phyloP scores from a whole-genome alignment of 2,888 invertebrate genomes.

The Leucoma salicis region DNA sequence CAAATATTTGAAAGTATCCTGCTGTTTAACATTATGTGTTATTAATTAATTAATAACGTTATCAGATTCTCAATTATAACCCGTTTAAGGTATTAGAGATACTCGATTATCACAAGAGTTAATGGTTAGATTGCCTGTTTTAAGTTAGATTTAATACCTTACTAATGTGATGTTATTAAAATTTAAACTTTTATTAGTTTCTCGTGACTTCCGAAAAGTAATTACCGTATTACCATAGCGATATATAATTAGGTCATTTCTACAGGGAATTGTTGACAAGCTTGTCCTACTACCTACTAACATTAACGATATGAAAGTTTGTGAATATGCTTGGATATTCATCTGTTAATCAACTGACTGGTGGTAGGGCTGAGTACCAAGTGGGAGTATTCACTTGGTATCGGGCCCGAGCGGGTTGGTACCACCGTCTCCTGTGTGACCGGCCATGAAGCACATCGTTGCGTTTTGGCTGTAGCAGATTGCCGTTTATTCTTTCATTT shows the following conservation, averaged over 20 bases:
- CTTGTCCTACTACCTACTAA: too few relatives aligned
- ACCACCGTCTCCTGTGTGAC: too few relatives aligned
- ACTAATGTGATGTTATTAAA: background rate
- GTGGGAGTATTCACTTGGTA: too few relatives aligned
- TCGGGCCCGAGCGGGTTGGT: too few relatives aligned
- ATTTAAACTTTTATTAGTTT: background rate
- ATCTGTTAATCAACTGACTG: too few relatives aligned
- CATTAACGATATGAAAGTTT: too few relatives aligned
- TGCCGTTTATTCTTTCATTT: too few relatives aligned
- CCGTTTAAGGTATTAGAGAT: background rate
- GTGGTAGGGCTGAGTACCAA: too few relatives aligned
- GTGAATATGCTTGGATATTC: too few relatives aligned
- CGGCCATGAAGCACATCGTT: too few relatives aligned
- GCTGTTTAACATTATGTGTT: background rate
- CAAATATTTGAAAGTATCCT: background rate
- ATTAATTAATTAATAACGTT: background rate
- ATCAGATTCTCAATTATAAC: background rate
- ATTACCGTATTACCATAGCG: background rate
- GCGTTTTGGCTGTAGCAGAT: too few relatives aligned
- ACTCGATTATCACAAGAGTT: background rate
- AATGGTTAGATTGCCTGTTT: background rate
- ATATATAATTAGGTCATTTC: background rate
- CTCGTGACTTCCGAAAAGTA: background rate
- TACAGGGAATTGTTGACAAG: background rate
- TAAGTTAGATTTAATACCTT: background rate